Evolutionary conservation across 92 coral and sea anemone genomes (phyloP).

Genomic region (Parazoanthus darwini): DNA sequence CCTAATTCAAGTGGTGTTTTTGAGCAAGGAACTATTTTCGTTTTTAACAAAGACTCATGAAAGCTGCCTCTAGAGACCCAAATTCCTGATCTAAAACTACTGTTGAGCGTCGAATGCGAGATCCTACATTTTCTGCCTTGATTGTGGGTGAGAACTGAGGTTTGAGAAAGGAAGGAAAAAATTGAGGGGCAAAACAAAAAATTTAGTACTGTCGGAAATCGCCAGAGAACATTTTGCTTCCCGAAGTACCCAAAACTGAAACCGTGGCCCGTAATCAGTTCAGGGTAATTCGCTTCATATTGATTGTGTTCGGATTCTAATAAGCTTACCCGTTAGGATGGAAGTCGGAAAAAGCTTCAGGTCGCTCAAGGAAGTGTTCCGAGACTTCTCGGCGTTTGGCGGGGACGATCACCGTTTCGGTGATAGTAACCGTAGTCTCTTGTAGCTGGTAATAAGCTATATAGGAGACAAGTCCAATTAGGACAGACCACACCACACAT

Average conservation of each 20-base stretch:
- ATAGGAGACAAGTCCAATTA: background rate
- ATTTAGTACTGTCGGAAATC: too few relatives aligned
- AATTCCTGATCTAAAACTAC: too few relatives aligned
- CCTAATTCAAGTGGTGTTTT: too few relatives aligned
- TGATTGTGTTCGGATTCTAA: background rate
- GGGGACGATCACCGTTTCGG: constrained; percentile 4
- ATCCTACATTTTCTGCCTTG: too few relatives aligned
- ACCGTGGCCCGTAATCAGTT: background rate
- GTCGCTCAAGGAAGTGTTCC: background rate
- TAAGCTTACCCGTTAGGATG: constrained; percentile 17
- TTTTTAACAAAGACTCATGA: too few relatives aligned
- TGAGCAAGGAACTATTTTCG: too few relatives aligned
- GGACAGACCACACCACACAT: background rate
- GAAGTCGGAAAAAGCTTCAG: background rate
- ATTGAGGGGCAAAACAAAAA: too few relatives aligned
- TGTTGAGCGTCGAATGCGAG: too few relatives aligned
- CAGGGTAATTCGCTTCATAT: background rate
- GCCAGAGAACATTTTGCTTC: background rate
- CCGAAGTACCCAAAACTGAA: background rate
- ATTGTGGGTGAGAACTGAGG: too few relatives aligned
- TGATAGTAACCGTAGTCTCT: background rate
- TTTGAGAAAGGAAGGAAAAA: too few relatives aligned
- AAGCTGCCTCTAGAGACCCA: too few relatives aligned
- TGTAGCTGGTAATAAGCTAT: background rate
- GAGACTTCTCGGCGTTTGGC: constrained; percentile 9